phyloP scores from a whole-genome alignment of 2,113 vertebrate species.

The Taurulus bubalis region DNA sequence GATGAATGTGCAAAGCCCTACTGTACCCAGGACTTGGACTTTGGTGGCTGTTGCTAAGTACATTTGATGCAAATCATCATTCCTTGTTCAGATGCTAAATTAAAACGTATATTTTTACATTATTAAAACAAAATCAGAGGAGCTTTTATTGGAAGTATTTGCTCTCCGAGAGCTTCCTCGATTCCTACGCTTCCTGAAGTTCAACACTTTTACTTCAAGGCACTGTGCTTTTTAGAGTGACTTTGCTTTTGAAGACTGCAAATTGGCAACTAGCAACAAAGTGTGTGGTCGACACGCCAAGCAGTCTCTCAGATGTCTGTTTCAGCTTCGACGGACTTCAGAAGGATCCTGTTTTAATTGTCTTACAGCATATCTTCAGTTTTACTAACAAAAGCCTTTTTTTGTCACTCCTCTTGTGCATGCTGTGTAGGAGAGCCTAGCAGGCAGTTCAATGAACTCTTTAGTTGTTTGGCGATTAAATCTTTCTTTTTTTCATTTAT shows the following conservation, averaged over 20 bases:
- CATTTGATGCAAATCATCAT: not conserved
- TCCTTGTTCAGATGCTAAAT: not conserved
- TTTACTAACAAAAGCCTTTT: slow-evolving; percentile 39
- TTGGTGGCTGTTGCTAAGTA: no score
- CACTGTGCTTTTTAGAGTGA: slow-evolving; percentile 12
- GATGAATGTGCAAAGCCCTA: not conserved
- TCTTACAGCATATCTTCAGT: slow-evolving; percentile 9
- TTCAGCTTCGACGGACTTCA: slow-evolving; percentile 3
- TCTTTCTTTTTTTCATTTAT: slow-evolving; percentile 74
- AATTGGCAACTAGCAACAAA: slow-evolving; percentile 23
- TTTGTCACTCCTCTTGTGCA: slow-evolving; percentile 24
- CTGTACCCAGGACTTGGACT: not conserved
- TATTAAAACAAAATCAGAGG: not conserved
- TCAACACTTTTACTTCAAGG: slow-evolving; percentile 16
- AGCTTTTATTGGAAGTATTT: not conserved
- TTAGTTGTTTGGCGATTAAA: slow-evolving; percentile 64
- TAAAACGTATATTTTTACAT: not conserved
- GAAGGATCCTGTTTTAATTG: slow-evolving; percentile 26
- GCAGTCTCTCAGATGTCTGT: slow-evolving; percentile 5
- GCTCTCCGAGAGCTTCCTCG: not conserved
- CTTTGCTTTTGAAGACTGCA: slow-evolving; percentile 26
- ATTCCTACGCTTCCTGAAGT: slow-evolving; percentile 19
- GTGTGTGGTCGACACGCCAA: not conserved
- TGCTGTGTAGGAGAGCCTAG: slow-evolving; percentile 34
- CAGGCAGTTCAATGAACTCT: slow-evolving; percentile 51